phyloP scores from a whole-genome alignment of 2,888 invertebrate genomes.

The Eupeodes latifasciatus region DNA sequence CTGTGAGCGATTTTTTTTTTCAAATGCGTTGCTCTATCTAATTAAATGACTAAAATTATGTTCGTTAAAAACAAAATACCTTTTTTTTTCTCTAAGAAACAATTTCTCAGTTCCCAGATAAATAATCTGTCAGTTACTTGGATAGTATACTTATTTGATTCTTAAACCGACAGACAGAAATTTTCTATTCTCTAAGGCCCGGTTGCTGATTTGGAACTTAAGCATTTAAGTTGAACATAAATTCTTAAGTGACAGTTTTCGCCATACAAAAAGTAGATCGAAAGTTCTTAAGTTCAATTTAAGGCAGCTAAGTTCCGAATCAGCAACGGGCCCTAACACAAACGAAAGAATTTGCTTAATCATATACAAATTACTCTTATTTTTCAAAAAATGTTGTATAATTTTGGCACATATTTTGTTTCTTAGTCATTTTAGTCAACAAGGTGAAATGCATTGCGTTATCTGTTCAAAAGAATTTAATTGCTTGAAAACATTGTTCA shows the following conservation, averaged over 20 bases:
- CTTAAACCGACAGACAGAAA: background rate
- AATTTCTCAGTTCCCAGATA: no score
- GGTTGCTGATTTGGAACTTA: background rate
- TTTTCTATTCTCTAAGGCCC: no score
- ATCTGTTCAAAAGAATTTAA: conserved; percentile 12
- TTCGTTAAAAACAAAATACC: background rate
- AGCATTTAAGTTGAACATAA: background rate
- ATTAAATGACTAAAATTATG: conserved; percentile 10
- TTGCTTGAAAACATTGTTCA: background rate
- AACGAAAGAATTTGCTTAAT: background rate
- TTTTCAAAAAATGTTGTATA: background rate
- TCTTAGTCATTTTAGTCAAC: background rate
- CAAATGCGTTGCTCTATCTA: conserved; percentile 2
- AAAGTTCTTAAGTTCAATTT: background rate
- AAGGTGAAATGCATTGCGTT: conserved; percentile 19
- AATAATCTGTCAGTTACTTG: background rate
- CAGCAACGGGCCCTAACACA: background rate
- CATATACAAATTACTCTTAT: background rate
- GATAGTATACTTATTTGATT: conserved; percentile 6
- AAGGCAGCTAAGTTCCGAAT: no score
- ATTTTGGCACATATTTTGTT: no score
- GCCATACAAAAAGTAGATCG: no score
- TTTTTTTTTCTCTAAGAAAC: no score
- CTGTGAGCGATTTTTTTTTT: conserved; percentile 13
- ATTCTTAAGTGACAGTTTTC: no score